Conservation (phyloP, 2,113 vertebrate species). For the Eidolon helvum region DNA sequence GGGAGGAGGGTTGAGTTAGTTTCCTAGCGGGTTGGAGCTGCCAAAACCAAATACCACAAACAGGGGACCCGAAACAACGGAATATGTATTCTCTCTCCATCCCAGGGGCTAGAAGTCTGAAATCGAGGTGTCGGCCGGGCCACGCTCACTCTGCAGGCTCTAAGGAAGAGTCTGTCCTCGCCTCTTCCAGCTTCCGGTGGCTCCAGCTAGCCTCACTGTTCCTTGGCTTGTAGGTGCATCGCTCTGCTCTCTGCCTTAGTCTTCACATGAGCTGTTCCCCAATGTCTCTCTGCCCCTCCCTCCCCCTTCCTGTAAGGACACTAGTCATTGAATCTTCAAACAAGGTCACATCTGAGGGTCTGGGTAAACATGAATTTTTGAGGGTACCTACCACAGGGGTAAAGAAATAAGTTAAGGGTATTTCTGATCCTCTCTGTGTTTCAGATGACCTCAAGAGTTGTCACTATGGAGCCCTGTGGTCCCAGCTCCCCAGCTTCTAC, state of each 20-base stretch:
- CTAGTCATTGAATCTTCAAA: background rate
- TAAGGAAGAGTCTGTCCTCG: background rate
- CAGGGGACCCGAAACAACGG: rapidly evolving
- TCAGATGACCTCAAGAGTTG: background rate
- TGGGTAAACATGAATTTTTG: background rate
- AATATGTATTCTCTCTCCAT: background rate
- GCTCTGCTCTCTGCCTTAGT: background rate
- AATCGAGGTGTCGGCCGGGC: background rate
- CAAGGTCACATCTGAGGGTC: background rate
- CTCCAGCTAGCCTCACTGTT: background rate
- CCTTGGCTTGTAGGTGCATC: background rate
- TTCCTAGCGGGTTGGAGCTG: background rate
- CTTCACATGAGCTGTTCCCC: rapidly evolving
- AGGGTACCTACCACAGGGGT: background rate
- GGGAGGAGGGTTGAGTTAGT: rapidly evolving
- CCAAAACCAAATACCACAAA: background rate
- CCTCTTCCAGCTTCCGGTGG: background rate
- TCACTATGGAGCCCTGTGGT: background rate
- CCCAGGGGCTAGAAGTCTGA: background rate
- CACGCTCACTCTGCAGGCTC: background rate
- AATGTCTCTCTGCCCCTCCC: too few species aligned
- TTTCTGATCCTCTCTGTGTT: background rate
- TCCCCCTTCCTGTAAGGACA: background rate
- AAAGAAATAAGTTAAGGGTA: background rate
- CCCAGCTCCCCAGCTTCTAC: background rate